Evolutionary conservation across 2,797 vertebrate genomes (phyloP).

Genomic region (Poeciliopsis presidionis): DNA sequence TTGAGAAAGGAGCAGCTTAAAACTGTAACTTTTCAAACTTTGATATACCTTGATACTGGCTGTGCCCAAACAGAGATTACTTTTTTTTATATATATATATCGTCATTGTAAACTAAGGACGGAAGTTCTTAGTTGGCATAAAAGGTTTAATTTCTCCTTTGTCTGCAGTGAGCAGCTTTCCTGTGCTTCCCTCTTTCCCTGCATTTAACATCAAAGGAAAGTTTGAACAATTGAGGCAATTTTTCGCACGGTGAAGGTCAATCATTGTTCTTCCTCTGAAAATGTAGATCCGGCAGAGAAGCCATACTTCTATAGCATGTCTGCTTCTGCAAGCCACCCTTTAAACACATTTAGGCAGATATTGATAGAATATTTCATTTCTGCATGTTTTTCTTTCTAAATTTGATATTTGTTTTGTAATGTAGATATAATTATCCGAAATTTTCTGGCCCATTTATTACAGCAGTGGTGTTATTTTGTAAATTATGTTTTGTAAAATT

Average conservation of each 20-base stretch:
- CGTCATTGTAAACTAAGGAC: background rate
- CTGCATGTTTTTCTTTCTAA: background rate
- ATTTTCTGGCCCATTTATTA: conserved; percentile 42
- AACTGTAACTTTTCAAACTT: background rate
- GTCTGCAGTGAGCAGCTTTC: conserved; percentile 57
- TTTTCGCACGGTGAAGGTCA: conserved; percentile 72
- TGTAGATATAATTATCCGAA: conserved; percentile 16
- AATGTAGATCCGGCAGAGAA: conserved; percentile 55
- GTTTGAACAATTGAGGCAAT: conserved; percentile 74
- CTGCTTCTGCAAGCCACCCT: conserved; percentile 50
- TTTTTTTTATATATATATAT: background rate
- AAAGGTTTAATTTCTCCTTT: conserved; percentile 68
- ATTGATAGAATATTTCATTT: background rate
- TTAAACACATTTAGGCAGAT: conserved; percentile 27
- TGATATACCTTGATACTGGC: background rate
- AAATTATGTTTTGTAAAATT: conserved; percentile 24
- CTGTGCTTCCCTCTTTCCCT: conserved; percentile 58
- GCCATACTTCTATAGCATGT: conserved; percentile 51
- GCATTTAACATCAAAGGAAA: conserved; percentile 79
- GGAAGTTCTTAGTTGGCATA: conserved; percentile 43
- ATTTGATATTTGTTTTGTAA: conserved; percentile 13
- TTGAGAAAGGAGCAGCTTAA: background rate
- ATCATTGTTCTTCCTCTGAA: conserved; percentile 69
- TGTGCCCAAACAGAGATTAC: background rate
- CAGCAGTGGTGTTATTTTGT: conserved; percentile 10